Evolutionary conservation across 2,797 vertebrate genomes (phyloP).

Genomic region (Melanotaenia pygmaea): DNA sequence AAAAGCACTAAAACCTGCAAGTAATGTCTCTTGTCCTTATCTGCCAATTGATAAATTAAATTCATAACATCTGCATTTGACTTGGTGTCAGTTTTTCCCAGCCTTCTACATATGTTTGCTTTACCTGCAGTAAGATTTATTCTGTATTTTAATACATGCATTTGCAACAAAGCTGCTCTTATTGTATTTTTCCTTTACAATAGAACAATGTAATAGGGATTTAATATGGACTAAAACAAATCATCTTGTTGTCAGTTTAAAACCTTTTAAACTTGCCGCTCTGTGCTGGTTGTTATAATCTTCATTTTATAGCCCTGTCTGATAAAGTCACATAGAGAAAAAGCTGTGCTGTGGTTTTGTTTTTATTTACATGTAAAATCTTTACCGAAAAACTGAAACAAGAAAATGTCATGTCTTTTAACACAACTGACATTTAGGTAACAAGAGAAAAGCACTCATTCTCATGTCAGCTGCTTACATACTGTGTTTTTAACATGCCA

Average conservation of each 20-base stretch:
- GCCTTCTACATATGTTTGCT: not conserved
- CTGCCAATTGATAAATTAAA: no score
- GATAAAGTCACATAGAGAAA: not conserved
- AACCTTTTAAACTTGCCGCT: no score
- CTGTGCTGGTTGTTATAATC: not conserved
- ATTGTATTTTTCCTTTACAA: not conserved
- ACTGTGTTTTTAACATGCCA: not conserved
- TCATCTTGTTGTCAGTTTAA: not conserved
- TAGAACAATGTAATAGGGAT: not conserved
- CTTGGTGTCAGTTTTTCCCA: no score
- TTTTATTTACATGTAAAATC: not conserved
- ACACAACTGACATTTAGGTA: not conserved
- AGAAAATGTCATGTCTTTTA: slow-evolving; percentile 9
- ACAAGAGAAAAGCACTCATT: not conserved
- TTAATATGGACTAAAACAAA: not conserved
- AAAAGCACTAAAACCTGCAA: no score
- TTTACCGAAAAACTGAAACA: not conserved
- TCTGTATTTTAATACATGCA: slow-evolving; percentile 1
- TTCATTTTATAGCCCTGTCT: not conserved
- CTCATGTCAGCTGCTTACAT: slow-evolving; percentile 13
- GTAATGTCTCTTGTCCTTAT: no score
- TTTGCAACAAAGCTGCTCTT: not conserved
- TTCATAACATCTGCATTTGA: no score
- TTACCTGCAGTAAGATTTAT: not conserved
- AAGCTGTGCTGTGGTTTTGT: not conserved